Base-by-base conservation (phyloP, 2,888 invertebrate genomes). In the Machimus rusticus region DNA sequence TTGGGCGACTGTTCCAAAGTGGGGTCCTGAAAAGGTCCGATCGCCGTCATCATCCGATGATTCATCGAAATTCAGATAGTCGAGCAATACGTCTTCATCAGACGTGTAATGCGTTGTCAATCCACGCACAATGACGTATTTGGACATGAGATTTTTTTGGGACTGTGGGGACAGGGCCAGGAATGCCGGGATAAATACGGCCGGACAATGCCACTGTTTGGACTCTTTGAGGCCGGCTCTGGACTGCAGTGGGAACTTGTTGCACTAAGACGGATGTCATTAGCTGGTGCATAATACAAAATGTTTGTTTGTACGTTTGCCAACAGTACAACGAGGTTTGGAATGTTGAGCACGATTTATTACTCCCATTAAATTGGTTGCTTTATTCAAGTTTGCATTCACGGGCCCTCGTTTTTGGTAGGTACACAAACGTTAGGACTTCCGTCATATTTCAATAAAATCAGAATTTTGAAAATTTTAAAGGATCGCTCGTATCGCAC, bases 221-320 rank as follows among this genome's bases (percentile, higher is more conserved):
- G 82, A 19, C 19, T 23, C 66, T 34, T 66, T 19, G 34, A 34
- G 31, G 9, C 16, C 37, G 37, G 28, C 34, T 12, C 37, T 19
- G 31, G 34, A 16, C 12, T 66, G 14, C 82, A 82, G 3, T 57
- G 57, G 31, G 14, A 57, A 82, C 43, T 57, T 55, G 31, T 55
- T 31, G 31, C 82, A 31, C 57, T 82, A 82, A 82, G 82, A 82
- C 82, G 82, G 82, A 82, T 82, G 82, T 82, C 82, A 82, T 82
- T 82, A 37, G 37, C 19, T 66, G 82, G 19, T 37, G 57, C 37
- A 82, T 57, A 82, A 57, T 82, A 66, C 39, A 12, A 57, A 82
- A 57, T 82, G 82, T 82, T 82, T 82, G 82, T 82, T 82, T 82
- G 82, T 37, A 34, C 57, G 23, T 82, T 82, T 39, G n/a, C 57